phyloP scores from a whole-genome alignment of 2,888 invertebrate genomes.

The Heliconius charithonia region DNA sequence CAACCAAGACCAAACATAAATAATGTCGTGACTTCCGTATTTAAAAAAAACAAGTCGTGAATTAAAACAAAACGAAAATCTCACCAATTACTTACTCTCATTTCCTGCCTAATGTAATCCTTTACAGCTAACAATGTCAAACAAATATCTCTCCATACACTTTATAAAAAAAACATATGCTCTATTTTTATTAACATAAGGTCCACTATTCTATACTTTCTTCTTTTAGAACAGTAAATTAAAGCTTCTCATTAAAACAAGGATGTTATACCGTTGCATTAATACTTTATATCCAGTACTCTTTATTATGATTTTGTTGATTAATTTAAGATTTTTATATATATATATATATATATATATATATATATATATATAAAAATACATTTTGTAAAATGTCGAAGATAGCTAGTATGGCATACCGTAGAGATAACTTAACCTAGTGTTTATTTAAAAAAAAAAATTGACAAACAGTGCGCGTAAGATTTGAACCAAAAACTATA shows the following conservation, averaged over 20 bases:
- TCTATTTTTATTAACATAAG: neutral
- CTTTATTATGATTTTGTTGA: constrained; percentile 31
- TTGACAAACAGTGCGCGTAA: neutral
- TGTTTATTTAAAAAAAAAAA: neutral
- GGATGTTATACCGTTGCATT: constrained; percentile 44
- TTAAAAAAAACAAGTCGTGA: constrained; percentile 10
- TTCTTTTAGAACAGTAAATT: constrained; percentile 7
- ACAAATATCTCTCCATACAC: neutral
- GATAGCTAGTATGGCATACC: no score
- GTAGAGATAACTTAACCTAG: no score
- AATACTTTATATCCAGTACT: constrained; percentile 30
- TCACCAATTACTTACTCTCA: constrained; percentile 36
- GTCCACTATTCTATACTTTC: neutral
- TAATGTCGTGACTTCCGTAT: neutral
- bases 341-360: neutral
- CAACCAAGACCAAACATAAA: neutral
- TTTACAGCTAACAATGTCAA: constrained; percentile 27
- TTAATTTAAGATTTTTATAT: neutral
- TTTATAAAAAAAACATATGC: neutral
- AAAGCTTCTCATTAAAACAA: constrained; percentile 32
- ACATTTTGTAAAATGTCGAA: no score
- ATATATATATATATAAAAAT: neutral
- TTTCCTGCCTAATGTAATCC: constrained; percentile 41
- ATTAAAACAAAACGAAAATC: constrained; percentile 33
- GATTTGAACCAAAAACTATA: neutral